Percentiles rank a stretch among this genome's conserved stretches.
Evolutionary conservation across 1,140 invertebrate species (phyloP).

Genomic region (Drosophila ogumai): DNA sequence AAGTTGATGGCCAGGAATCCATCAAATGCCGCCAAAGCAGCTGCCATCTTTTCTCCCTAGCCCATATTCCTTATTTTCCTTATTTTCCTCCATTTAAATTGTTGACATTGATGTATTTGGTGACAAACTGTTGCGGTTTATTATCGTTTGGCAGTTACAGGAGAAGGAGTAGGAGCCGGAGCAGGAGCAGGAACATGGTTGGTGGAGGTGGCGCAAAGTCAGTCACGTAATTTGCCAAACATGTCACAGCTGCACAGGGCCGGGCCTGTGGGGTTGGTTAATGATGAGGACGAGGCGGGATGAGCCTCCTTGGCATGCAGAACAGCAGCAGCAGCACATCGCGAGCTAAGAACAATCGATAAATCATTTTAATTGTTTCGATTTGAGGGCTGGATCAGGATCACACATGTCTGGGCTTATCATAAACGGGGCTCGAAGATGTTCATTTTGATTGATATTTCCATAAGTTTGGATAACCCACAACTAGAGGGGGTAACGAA

Average conservation of each 20-base stretch:
- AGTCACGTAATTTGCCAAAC: slow-evolving; percentile 67
- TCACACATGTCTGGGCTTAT: background rate
- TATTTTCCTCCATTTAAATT: slow-evolving; percentile 29
- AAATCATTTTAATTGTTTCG: slow-evolving; percentile 74
- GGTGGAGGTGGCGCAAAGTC: background rate
- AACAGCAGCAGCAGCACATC: slow-evolving; percentile 5
- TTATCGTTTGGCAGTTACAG: slow-evolving; percentile 39
- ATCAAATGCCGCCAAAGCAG: slow-evolving; percentile 51
- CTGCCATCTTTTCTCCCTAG: slow-evolving; percentile 14
- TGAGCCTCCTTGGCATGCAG: slow-evolving; percentile 23
- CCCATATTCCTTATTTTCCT: background rate
- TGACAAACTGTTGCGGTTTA: slow-evolving; percentile 76
- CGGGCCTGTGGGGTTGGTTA: background rate
- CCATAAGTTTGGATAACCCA: background rate
- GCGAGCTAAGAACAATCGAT: slow-evolving; percentile 53
- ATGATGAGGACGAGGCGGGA: slow-evolving; percentile 30
- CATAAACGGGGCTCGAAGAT: background rate
- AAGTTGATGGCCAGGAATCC: slow-evolving; percentile 49
- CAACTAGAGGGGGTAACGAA: background rate
- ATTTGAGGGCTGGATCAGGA: slow-evolving; percentile 15
- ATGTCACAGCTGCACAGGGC: slow-evolving; percentile 60
- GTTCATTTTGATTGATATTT: background rate
- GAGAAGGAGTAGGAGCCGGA: background rate
- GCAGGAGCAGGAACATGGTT: background rate
- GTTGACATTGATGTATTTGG: slow-evolving; percentile 81